Percentiles rank a stretch among this genome's conserved stretches.
Conservation (phyloP, 2,797 vertebrate species). For the Salarias fasciatus region DNA sequence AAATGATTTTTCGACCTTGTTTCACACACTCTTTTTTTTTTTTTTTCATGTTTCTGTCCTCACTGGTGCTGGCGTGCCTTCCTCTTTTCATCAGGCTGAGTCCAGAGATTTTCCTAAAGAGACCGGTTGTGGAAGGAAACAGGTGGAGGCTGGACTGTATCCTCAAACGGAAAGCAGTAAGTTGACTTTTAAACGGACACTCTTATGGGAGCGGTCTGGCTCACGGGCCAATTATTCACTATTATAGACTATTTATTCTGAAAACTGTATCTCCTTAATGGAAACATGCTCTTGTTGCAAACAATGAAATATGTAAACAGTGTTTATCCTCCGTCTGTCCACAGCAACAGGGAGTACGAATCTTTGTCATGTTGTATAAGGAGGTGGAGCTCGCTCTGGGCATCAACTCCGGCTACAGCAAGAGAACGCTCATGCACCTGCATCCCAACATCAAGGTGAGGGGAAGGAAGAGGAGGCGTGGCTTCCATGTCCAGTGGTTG, state of each 20-base stretch:
- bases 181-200: slow-evolving; percentile 47
- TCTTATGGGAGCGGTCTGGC: background rate
- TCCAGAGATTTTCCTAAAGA: slow-evolving; percentile 98
- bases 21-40: too few species aligned
- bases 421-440: slow-evolving; percentile 89
- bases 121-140: slow-evolving; percentile 97
- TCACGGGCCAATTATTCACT: background rate
- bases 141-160: slow-evolving; percentile 94
- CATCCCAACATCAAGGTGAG: slow-evolving; percentile 95
- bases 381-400: slow-evolving; percentile 96
- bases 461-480: background rate
- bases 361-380: slow-evolving; percentile 98
- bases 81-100: slow-evolving; percentile 85
- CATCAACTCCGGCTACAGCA: slow-evolving; percentile 98
- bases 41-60: background rate
- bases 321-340: slow-evolving; percentile 1
- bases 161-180: slow-evolving; percentile 95
- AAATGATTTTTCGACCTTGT: background rate
- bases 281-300: background rate
- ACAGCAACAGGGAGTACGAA: slow-evolving; percentile 94
- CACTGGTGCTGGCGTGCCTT: slow-evolving; percentile 1
- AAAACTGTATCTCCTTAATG: too few species aligned
- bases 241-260: background rate
- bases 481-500: background rate
- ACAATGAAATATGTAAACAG: background rate